Conservation (phyloP, 2,888 invertebrate genomes). For the Ectemnius cavifrons region DNA sequence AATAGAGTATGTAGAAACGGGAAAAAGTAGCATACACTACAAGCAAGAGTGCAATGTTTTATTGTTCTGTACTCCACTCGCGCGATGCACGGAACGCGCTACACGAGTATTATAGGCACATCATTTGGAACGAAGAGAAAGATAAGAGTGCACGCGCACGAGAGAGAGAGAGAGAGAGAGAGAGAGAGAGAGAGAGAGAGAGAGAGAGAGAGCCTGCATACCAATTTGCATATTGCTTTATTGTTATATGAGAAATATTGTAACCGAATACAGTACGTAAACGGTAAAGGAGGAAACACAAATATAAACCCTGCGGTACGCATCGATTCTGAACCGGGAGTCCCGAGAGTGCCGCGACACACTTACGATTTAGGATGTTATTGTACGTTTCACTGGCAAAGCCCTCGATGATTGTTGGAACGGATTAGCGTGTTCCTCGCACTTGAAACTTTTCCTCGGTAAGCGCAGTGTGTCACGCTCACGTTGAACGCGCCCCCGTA, state of each 20-base stretch:
- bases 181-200: not conserved
- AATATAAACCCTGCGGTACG: constrained; percentile 44
- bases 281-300: constrained; percentile 32
- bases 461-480: too few species aligned
- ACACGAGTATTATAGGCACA: constrained; percentile 37
- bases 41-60: constrained; percentile 56
- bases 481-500: too few species aligned
- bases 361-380: constrained; percentile 1
- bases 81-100: constrained; percentile 57
- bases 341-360: constrained; percentile 15
- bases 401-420: too few species aligned
- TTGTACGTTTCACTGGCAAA: too few species aligned
- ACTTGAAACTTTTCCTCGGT: too few species aligned
- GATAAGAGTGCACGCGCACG: not conserved
- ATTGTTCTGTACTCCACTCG: constrained; percentile 47
- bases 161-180: too few species aligned
- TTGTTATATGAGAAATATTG: constrained; percentile 63
- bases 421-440: too few species aligned
- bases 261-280: constrained; percentile 58
- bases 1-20: constrained; percentile 9
- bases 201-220: constrained; percentile 56
- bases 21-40: constrained; percentile 8
- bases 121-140: constrained; percentile 23
- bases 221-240: constrained; percentile 67
- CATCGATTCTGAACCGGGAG: constrained; percentile 48